Evolutionary conservation across 2,113 vertebrate genomes (phyloP).

Genomic region (Gorsachius goisagi): DNA sequence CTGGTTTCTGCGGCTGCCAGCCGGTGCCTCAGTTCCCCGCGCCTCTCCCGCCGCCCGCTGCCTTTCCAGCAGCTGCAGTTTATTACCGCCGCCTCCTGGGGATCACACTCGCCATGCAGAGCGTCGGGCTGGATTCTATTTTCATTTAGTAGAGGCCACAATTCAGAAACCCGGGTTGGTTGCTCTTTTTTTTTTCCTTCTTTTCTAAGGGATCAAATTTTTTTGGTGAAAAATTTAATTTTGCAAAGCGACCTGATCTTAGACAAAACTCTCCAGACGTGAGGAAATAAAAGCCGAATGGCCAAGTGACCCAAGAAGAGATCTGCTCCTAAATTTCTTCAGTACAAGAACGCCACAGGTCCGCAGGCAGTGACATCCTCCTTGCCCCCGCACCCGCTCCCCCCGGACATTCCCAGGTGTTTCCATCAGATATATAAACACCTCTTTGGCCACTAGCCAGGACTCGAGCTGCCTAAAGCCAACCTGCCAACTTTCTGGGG

Average conservation of each 20-base stretch:
- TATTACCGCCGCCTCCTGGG: neutral
- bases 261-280: neutral
- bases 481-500: accelerated
- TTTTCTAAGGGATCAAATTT: conserved; percentile 15
- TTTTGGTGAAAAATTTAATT: conserved; percentile 10
- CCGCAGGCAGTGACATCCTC: neutral
- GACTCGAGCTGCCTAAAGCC: neutral
- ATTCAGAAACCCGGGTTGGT: neutral
- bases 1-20: neutral
- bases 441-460: neutral
- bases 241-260: neutral
- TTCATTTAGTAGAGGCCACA: neutral
- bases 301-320: neutral
- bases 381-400: neutral
- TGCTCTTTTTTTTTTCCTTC: neutral
- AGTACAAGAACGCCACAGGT: neutral
- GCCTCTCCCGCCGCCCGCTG: neutral
- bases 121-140: neutral
- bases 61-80: neutral
- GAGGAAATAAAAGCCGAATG: neutral
- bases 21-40: neutral
- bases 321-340: conserved; percentile 1
- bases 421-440: neutral
- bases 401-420: neutral
- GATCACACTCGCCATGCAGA: neutral